A percentile compares a stretch with the other conserved stretches of the same genome.
Evolutionary conservation across 2,113 vertebrate species (phyloP).

Genomic region (Turdus rufiventris): DNA sequence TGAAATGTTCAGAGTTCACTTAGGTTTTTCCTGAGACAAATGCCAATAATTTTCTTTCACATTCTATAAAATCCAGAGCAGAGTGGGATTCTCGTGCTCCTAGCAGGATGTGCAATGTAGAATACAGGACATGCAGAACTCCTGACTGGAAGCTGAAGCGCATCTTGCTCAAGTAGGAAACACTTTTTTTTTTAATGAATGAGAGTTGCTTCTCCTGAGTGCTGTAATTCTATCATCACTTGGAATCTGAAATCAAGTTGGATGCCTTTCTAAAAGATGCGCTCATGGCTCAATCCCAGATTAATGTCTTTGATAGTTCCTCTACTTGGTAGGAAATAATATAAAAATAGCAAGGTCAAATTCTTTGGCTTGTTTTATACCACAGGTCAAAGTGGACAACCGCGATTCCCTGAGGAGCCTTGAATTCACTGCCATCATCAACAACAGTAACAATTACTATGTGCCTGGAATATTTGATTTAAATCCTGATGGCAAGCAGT

Average conservation of each 20-base stretch:
- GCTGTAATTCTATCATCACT: slow-evolving; percentile 41
- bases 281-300: not conserved
- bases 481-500: not conserved
- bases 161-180: not conserved
- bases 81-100: not conserved
- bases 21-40: not conserved
- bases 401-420: not conserved
- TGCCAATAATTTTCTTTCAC: not conserved
- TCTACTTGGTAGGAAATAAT: not conserved
- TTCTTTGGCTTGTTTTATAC: not conserved
- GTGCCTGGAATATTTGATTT: not conserved
- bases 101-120: not conserved
- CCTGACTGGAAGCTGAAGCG: not conserved
- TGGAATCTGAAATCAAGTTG: slow-evolving; percentile 35
- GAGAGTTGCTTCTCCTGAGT: slow-evolving; percentile 13
- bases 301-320: not conserved
- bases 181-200: not conserved
- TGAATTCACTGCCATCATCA: not conserved
- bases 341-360: slow-evolving; percentile 16
- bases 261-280: slow-evolving; percentile 14
- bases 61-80: not conserved
- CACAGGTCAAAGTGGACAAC: not conserved
- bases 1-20: not conserved
- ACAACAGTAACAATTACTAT: not conserved
- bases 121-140: not conserved